A percentile compares a stretch with the other conserved stretches of the same genome.
phyloP scores from a whole-genome alignment of 1,140 invertebrate genomes.

The Drosophila nikananu region DNA sequence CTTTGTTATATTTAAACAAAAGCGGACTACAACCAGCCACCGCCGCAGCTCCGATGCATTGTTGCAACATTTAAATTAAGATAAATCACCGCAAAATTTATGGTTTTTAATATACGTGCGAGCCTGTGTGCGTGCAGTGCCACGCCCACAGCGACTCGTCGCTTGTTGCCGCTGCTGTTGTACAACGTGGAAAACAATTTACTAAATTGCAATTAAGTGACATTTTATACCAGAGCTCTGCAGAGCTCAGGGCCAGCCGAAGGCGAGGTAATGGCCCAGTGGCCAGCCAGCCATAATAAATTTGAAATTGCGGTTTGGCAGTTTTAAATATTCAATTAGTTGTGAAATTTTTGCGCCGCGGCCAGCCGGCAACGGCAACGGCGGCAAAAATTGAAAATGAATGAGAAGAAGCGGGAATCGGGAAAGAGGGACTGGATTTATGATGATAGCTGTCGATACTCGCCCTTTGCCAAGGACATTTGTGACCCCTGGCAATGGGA shows the following conservation, averaged over 20 bases:
- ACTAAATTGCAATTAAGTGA: conserved; percentile 85
- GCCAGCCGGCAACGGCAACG: conserved; percentile 39
- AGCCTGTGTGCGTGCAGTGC: conserved; percentile 9
- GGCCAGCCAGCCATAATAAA: conserved; percentile 68
- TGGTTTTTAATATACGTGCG: conserved; percentile 81
- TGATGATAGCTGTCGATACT: conserved; percentile 63
- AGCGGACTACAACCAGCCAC: conserved; percentile 45
- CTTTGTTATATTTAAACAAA: conserved; percentile 84
- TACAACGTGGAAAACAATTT: conserved; percentile 85
- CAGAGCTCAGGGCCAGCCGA: conserved; percentile 25
- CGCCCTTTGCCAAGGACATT: conserved; percentile 55
- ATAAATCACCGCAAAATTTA: conserved; percentile 85
- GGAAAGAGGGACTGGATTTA: conserved; percentile 5
- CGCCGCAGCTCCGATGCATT: conserved; percentile 65
- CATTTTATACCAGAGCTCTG: conserved; percentile 74
- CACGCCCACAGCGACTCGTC: conserved; percentile 27
- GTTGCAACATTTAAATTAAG: conserved; percentile 85
- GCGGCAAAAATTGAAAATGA: conserved; percentile 51
- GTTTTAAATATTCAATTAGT: conserved; percentile 85
- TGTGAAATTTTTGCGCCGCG: conserved; percentile 74
- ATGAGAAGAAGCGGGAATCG: conserved; percentile 4
- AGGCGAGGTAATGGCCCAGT: conserved; percentile 49
- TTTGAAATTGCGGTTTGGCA: conserved; percentile 84
- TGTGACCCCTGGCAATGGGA: conserved; percentile 15
- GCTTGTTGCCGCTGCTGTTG: conserved; percentile 80